Evolutionary conservation across 2,888 invertebrate species (phyloP), one percentile per base, ranked within the genome.

Genomic region (Poecilus cupreus): DNA sequence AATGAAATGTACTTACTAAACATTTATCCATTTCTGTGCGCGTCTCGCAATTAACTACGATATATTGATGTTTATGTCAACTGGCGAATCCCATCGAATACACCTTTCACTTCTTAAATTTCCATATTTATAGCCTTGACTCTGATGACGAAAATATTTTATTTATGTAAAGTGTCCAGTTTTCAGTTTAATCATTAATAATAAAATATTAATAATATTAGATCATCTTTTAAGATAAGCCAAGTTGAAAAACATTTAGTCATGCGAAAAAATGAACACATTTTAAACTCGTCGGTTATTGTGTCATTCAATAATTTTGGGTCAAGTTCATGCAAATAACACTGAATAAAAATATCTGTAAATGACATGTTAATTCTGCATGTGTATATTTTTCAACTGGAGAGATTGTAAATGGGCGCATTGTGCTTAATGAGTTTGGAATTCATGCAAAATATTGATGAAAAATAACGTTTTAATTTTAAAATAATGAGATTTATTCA

Each of bases 91-190:
- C n/a, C 24, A n/a, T 8, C 39, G 43, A 24, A 51, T 60, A 32
- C 32, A 70, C 68, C 78, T 79, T 79, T 79, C 70, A 79, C 79
- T 51, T 77, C 24, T 79, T 18, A 70, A 79, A 79, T 79, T 51
- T 70, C 79, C 68, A 70, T 49, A 18, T 70, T 57, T 68, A 64
- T 68, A 68, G 46, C 79, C 79, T 79, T 79, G 79, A 70, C 20
- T 68, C 32, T 20, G 79, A 79, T 79, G 68, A 79, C 79, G 70
- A 79, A 51, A 79, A 51, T 51, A 76, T 32, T 54, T 24, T 51
- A 76, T 51, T 75, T 75, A 74, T 26, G 74, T 74, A 51, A 51
- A 51, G 13, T 75, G 26, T 74, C 60, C 24, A 60, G 60, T 60
- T 60, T 26, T 60, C 24, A 43, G 3, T 68, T 68, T 13, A 24